A percentile compares a stretch with the other conserved stretches of the same genome.
phyloP scores from a whole-genome alignment of 2,113 vertebrate genomes.

The Equus quagga region DNA sequence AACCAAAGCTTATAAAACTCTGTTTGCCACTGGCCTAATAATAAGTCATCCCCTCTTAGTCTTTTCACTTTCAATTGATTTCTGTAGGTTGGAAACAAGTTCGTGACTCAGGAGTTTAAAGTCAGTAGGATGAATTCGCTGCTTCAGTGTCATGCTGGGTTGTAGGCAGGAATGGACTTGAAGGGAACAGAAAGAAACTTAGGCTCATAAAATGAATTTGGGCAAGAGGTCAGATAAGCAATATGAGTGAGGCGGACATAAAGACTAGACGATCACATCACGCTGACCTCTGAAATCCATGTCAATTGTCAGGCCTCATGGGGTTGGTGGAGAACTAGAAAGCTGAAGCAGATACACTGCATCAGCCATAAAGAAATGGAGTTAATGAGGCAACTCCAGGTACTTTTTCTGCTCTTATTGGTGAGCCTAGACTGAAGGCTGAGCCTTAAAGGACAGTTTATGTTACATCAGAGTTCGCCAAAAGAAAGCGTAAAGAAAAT shows the following conservation, averaged over 20 bases:
- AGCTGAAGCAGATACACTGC: background rate
- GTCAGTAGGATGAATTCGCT: background rate
- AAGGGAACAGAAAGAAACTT: background rate
- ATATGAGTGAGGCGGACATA: background rate
- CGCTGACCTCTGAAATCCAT: background rate
- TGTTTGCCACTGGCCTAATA: slow-evolving; percentile 59
- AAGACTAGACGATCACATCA: background rate
- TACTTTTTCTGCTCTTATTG: background rate
- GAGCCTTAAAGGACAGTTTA: background rate
- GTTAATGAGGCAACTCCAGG: background rate
- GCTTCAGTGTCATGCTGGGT: background rate
- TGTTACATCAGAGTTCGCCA: background rate
- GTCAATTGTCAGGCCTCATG: background rate
- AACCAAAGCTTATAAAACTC: slow-evolving; percentile 49
- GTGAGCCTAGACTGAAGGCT: background rate
- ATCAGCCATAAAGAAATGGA: background rate
- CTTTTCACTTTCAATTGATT: slow-evolving; percentile 31
- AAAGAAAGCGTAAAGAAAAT: background rate
- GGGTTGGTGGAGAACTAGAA: background rate
- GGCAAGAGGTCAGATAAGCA: background rate
- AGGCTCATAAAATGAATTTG: background rate
- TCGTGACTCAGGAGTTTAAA: slow-evolving; percentile 36
- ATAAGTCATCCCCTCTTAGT: slow-evolving; percentile 29
- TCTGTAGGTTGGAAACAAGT: slow-evolving; percentile 55
- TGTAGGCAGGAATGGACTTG: background rate